Conservation (phyloP, 2,797 vertebrate genomes). For the Somateria mollissima region DNA sequence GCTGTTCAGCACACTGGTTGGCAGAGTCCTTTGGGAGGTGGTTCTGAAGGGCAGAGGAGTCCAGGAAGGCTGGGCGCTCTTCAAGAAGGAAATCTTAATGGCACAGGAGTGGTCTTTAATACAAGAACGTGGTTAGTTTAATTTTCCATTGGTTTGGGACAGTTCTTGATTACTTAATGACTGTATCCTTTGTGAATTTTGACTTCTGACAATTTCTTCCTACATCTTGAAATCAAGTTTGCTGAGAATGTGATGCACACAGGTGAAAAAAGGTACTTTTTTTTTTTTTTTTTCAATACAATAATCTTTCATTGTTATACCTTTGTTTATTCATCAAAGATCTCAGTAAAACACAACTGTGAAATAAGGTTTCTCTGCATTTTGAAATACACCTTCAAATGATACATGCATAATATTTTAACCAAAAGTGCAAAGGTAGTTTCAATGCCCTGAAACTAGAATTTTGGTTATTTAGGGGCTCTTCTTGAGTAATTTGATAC, state of each 20-base stretch:
- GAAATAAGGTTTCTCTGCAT: not conserved
- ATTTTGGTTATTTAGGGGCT: not conserved
- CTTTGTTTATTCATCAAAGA: not conserved
- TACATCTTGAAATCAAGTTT: not conserved
- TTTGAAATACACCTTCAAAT: not conserved
- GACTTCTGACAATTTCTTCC: not conserved
- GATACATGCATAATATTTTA: not conserved
- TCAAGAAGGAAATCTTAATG: too few relatives aligned
- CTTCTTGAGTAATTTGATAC: not conserved
- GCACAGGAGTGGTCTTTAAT: too few relatives aligned
- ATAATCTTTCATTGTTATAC: not conserved
- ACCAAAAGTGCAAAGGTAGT: not conserved
- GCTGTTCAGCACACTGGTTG: too few relatives aligned
- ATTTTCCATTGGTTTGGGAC: not conserved
- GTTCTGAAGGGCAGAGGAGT: too few relatives aligned
- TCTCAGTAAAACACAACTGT: not conserved
- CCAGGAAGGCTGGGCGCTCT: too few relatives aligned
- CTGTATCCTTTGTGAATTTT: not conserved
- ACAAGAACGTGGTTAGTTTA: too few relatives aligned
- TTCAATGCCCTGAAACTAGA: not conserved
- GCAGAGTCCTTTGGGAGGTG: too few relatives aligned
- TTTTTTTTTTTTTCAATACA: too few relatives aligned
- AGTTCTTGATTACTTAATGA: not conserved
- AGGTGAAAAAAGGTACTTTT: not conserved
- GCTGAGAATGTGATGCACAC: not conserved